Conservation (phyloP, 2,113 vertebrate species). For the Chaetops frenatus region DNA sequence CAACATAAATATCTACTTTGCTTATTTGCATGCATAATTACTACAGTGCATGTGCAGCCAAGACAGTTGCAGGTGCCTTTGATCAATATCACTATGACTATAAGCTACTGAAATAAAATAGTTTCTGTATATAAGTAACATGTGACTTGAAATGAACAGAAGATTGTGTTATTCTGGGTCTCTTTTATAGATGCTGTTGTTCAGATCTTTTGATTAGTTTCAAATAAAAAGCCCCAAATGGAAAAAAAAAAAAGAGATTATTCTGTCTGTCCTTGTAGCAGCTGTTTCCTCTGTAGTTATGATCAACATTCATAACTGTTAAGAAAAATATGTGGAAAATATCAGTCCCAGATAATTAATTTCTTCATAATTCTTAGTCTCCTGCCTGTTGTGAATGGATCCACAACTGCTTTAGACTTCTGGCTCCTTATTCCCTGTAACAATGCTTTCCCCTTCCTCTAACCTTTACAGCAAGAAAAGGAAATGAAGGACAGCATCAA, state of each 20-base stretch:
- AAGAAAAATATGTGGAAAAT: not conserved
- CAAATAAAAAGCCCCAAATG: constrained; percentile 47
- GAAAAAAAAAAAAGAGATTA: constrained; percentile 8
- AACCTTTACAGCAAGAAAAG: not conserved
- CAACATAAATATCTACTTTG: not conserved
- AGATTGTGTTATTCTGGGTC: constrained; percentile 24
- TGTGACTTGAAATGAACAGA: constrained; percentile 3
- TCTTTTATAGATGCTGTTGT: constrained; percentile 41
- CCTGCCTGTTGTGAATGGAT: not conserved
- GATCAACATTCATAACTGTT: not conserved
- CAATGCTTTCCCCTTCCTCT: not conserved
- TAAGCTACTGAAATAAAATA: constrained; percentile 13
- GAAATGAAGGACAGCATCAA: not conserved
- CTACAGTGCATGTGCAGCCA: constrained; percentile 47
- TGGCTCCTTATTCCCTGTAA: not conserved
- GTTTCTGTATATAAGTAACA: constrained; percentile 23
- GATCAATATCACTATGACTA: not conserved
- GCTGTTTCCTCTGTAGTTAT: not conserved
- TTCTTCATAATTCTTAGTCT: not conserved
- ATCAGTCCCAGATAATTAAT: not conserved
- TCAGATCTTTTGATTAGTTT: constrained; percentile 10
- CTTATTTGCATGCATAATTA: constrained; percentile 52
- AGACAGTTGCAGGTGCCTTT: constrained; percentile 57
- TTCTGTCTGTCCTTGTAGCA: constrained; percentile 10
- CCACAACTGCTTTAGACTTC: not conserved